Percentiles rank a stretch among this genome's conserved stretches.
phyloP scores from a whole-genome alignment of 1,140 invertebrate genomes.

The Drosophila ananassae region DNA sequence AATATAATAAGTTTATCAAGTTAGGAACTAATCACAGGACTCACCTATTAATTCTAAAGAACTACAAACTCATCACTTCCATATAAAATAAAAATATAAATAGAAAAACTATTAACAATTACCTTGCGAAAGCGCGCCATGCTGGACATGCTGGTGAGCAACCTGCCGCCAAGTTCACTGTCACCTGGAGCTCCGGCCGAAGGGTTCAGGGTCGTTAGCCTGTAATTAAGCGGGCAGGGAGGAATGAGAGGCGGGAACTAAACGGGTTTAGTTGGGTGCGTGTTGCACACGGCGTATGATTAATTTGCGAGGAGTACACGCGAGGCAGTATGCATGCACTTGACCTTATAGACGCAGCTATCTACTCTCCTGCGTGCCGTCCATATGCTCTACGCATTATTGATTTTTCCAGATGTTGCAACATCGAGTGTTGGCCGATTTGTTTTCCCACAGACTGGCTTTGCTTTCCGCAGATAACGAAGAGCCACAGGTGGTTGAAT shows the following conservation, averaged over 20 bases:
- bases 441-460: not conserved
- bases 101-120: constrained; percentile 18
- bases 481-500: constrained; percentile 33
- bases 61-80: not conserved
- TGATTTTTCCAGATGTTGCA: constrained; percentile 63
- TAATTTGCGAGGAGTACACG: constrained; percentile 46
- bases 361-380: not conserved
- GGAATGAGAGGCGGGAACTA: not conserved
- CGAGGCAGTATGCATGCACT: constrained; percentile 31
- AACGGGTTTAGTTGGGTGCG: constrained; percentile 46
- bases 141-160: constrained; percentile 50
- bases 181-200: constrained; percentile 27
- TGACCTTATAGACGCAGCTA: constrained; percentile 13
- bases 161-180: constrained; percentile 56
- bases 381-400: constrained; percentile 66
- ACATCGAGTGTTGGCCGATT: constrained; percentile 3
- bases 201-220: constrained; percentile 69
- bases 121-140: constrained; percentile 70
- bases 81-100: not conserved
- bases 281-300: constrained; percentile 72
- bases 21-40: too few species aligned
- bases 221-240: constrained; percentile 47
- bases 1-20: too few species aligned
- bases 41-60: not conserved
- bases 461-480: constrained; percentile 9